Base-by-base conservation (phyloP, 2,797 vertebrate genomes). In the Sparidentex hasta region DNA sequence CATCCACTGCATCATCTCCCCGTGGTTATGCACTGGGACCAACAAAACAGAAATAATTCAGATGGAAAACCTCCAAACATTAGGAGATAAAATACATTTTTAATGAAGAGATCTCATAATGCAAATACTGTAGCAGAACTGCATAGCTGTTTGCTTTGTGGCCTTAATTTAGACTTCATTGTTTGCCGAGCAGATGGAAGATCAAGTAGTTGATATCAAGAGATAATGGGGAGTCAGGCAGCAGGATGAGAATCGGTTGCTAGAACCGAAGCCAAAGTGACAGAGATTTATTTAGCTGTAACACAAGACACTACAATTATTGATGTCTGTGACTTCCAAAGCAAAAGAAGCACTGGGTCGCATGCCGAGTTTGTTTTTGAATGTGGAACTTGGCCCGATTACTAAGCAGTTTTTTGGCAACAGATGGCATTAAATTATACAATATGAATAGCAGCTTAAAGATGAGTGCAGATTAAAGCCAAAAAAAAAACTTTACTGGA, bases 301-400 rank as follows among this genome's bases (percentile, higher is more conserved):
- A 50, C 33, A 55, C 29, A 23, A 48, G 38, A n/a, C 17, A 4
- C 55, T 55, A 16, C 18, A 46, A 1, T 43, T 21, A 23, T 18
- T 41, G 25, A 59, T 54, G 65, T 21, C 23, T 52, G 47, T 38
- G 21, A 62, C 25, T 55, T 50, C 58, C 55, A 43, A 43, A 74
- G 47, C 59, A 29, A 52, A 25, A 50, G 38, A 11, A 47, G 59
- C 48, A 7, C 29, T 4, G 23, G 16, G 51, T 33, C 11, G 4
- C 68, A 54, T 44, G 55, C 65, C 44, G 41, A 29, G 57, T 48
- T 17, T n/a, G 64, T 63, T 73, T 80, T 29, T n/a, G 38, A 64
- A 57, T 29, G 58, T 54, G 29, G 33, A 74, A 33, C 21, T 25
- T 44, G 56, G 33, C 43, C 4, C 0, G 18, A 21, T 65, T 44